phyloP scores from a whole-genome alignment of 2,888 invertebrate genomes.

The Lampropteryx suffumata region DNA sequence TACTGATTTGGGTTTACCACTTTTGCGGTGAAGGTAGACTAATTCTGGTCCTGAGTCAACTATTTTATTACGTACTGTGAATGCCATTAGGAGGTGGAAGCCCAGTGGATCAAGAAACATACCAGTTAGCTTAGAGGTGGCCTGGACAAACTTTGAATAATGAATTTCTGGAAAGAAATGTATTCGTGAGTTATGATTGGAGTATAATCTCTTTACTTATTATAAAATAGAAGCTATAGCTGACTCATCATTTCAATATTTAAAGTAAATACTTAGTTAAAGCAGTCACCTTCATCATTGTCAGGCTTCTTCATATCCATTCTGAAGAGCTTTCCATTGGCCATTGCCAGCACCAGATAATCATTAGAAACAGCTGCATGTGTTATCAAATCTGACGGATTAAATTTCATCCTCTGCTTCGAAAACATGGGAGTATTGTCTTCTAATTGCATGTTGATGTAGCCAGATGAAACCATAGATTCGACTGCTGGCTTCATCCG shows the following conservation, averaged over 20 bases:
- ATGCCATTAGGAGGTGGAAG: conserved; percentile 90
- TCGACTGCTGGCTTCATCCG: conserved; percentile 62
- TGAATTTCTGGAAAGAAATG: conserved; percentile 85
- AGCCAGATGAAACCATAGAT: conserved; percentile 78
- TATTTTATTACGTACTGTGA: conserved; percentile 82
- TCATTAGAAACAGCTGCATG: conserved; percentile 92
- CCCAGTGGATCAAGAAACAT: conserved; percentile 94
- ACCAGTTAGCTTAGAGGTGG: conserved; percentile 84
- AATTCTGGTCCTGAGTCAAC: conserved; percentile 86
- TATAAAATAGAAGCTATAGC: background rate
- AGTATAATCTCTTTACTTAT: too few relatives aligned
- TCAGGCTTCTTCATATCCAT: conserved; percentile 92
- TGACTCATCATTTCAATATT: background rate
- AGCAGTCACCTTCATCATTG: conserved; percentile 89
- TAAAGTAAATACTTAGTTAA: background rate
- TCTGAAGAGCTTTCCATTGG: conserved; percentile 90
- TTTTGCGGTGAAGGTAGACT: conserved; percentile 90
- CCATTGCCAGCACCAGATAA: conserved; percentile 92
- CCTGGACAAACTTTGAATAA: conserved; percentile 84
- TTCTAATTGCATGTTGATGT: conserved; percentile 82
- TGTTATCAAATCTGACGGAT: conserved; percentile 90
- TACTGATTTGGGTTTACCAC: conserved; percentile 86
- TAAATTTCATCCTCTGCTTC: conserved; percentile 91
- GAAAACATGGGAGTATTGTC: conserved; percentile 93
- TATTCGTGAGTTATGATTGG: too few relatives aligned